These are phyloP conservation scores for Tympanuchus pallidicinctus DNA, from an alignment of 2,113 vertebrate species.

Conservation along the genomic window DNA sequence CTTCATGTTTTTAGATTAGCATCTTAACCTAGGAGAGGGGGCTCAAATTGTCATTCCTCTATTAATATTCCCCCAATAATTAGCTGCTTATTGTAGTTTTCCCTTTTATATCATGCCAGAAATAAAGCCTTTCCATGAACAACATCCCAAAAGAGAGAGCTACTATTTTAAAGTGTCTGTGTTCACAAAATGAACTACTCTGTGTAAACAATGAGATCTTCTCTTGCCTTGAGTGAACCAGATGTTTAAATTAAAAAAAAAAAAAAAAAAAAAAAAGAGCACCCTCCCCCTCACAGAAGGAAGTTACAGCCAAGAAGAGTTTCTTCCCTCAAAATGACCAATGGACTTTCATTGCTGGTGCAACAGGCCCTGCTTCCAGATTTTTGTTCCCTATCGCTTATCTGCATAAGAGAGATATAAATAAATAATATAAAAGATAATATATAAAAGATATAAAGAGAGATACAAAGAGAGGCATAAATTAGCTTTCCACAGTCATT, in stretches of 20 bases:
- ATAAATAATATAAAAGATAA: too few species aligned
- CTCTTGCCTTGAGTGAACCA: constrained; percentile 25
- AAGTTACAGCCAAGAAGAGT: background rate
- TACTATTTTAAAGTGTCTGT: background rate
- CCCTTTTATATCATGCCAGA: constrained; percentile 27
- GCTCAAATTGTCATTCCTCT: background rate
- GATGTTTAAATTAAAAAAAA: constrained; percentile 13
- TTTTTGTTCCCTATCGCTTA: background rate
- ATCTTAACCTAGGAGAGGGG: background rate
- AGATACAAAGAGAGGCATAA: background rate
- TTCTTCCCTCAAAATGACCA: background rate
- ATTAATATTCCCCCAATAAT: constrained; percentile 44
- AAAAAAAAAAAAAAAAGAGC: background rate
- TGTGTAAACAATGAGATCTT: constrained; percentile 48
- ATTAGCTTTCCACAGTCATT: background rate
- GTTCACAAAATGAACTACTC: background rate
- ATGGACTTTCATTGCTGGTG: background rate
- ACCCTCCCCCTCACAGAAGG: accelerated
- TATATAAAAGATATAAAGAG: too few species aligned
- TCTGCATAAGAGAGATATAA: background rate
- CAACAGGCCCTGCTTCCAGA: background rate
- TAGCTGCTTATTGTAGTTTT: background rate
- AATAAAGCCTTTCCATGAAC: constrained; percentile 23
- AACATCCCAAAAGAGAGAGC: background rate
- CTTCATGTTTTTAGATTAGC: constrained; percentile 2